Conservation (phyloP, 2,113 vertebrate genomes). For the Sebastes fasciatus region DNA sequence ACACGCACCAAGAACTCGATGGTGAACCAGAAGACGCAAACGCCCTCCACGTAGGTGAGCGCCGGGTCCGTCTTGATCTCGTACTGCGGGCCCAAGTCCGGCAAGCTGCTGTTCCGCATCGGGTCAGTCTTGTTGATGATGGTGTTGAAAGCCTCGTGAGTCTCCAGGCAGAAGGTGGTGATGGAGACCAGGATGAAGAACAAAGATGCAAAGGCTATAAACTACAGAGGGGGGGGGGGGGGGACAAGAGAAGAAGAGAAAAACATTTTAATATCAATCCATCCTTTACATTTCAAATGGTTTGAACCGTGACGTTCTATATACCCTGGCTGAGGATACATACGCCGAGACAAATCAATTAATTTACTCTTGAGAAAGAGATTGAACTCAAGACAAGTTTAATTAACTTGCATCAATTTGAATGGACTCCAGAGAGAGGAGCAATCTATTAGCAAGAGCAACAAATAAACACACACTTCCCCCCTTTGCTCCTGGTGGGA, state of each 20-base stretch:
- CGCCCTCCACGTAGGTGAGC: conserved; percentile 95
- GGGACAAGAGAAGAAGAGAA: conserved; percentile 36
- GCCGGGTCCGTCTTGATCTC: conserved; percentile 97
- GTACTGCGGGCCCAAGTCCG: conserved; percentile 88
- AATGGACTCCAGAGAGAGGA: conserved; percentile 50
- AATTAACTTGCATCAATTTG: conserved; percentile 64
- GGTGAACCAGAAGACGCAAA: conserved; percentile 98
- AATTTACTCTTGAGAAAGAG: conserved; percentile 31
- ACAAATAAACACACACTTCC: conserved; percentile 50
- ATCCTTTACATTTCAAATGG: background rate
- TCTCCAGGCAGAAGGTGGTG: conserved; percentile 99
- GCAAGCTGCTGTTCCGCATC: conserved; percentile 83
- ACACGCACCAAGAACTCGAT: conserved; percentile 98
- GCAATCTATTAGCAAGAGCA: conserved; percentile 63
- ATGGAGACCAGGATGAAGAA: conserved; percentile 99
- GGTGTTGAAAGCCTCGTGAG: conserved; percentile 97
- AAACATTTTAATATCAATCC: background rate
- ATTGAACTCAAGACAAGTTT: conserved; percentile 38
- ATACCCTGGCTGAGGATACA: background rate
- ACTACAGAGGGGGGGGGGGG: conserved; percentile 81
- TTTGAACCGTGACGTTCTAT: background rate
- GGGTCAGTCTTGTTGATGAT: conserved; percentile 96
- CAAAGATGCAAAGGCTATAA: conserved; percentile 96
- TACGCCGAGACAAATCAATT: conserved; percentile 9
- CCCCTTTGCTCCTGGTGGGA: conserved; percentile 15